Percentiles rank a stretch among this genome's conserved stretches.
These are phyloP conservation scores for Gasterosteus aculeatus DNA, from an alignment of 2,113 vertebrate species.

Conservation along the genomic window DNA sequence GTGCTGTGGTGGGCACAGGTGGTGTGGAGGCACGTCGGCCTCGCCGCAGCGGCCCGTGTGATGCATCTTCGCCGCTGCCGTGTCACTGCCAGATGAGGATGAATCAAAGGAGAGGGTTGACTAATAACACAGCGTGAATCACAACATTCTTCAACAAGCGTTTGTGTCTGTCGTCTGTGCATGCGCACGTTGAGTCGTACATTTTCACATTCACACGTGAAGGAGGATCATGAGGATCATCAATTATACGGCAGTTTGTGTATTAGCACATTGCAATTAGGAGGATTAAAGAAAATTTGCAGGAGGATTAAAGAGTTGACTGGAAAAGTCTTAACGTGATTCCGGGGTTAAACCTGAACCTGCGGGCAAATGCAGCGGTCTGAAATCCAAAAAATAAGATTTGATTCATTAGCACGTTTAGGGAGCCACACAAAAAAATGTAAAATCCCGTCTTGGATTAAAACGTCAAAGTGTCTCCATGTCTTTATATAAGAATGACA, in stretches of 20 bases:
- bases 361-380: neutral
- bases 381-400: neutral
- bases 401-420: neutral
- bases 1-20: conserved; percentile 22
- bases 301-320: neutral
- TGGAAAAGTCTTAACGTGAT: neutral
- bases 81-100: conserved; percentile 65
- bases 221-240: neutral
- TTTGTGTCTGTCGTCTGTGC: conserved; percentile 1
- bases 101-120: conserved; percentile 71
- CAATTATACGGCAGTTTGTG: neutral
- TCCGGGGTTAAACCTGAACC: neutral
- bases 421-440: neutral
- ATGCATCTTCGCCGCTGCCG: conserved; percentile 38
- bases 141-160: conserved; percentile 42
- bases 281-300: no score
- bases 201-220: neutral
- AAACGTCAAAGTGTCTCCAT: neutral
- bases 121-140: conserved; percentile 74
- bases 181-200: conserved; percentile 5
- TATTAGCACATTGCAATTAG: neutral
- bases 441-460: neutral
- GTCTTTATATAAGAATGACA: neutral
- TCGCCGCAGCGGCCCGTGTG: conserved; percentile 39
- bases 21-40: conserved; percentile 11